These are phyloP conservation scores for Tyria jacobaeae DNA, from an alignment of 2,888 invertebrate genomes.

Conservation along the genomic window DNA sequence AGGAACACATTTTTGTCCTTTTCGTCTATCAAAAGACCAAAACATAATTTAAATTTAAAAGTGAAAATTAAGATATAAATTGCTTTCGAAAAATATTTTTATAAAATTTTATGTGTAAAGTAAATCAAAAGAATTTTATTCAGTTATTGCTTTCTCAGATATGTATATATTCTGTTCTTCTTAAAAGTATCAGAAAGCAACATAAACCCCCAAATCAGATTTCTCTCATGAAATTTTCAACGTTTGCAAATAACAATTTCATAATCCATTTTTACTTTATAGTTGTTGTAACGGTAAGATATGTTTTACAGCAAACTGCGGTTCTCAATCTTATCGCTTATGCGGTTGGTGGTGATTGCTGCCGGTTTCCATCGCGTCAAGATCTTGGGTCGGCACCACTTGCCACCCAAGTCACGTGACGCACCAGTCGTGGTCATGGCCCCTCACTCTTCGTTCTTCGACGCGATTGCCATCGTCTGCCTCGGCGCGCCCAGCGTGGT, in stretches of 20 bases:
- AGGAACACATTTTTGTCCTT: no score
- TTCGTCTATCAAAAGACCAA: no score
- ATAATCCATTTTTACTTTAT: background rate
- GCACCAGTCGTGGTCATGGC: conserved; percentile 95
- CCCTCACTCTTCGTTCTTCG: conserved; percentile 97
- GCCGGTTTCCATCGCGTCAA: conserved; percentile 94
- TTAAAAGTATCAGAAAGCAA: no score
- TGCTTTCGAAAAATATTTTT: no score
- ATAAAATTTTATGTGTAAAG: no score
- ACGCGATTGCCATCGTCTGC: conserved; percentile 93
- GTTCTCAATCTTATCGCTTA: conserved; percentile 88
- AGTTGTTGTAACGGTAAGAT: conserved; percentile 32
- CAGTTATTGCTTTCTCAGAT: no score
- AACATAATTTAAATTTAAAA: no score
- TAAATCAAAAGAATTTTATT: no score
- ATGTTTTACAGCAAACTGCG: conserved; percentile 87
- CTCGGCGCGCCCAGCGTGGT: conserved; percentile 96
- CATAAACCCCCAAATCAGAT: no score
- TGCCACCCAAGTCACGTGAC: conserved; percentile 84
- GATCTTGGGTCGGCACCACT: conserved; percentile 89
- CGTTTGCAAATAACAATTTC: background rate
- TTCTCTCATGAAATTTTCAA: background rate
- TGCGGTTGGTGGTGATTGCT: conserved; percentile 91
- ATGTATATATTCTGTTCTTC: no score
- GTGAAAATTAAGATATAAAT: no score